These are phyloP conservation scores for Plotosus lineatus DNA, from an alignment of 2,113 vertebrate species.

Conservation along the genomic window DNA sequence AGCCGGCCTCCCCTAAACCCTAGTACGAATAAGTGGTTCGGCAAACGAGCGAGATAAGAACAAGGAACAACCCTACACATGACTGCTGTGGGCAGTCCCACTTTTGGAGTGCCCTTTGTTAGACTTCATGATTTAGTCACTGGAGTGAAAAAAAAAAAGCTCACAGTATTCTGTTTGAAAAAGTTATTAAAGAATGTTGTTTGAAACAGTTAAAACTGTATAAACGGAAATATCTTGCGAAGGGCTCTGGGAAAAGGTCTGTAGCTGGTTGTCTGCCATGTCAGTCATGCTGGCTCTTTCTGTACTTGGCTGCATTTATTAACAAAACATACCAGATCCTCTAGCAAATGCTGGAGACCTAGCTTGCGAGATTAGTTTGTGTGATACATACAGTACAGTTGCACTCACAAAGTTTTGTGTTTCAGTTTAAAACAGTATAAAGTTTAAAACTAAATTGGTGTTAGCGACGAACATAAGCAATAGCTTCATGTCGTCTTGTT, in stretches of 20 bases:
- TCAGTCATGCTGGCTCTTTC: background rate
- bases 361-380: background rate
- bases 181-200: constrained; percentile 1
- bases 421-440: constrained; percentile 15
- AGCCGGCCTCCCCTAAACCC: too few species aligned
- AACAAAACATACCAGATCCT: constrained; percentile 27
- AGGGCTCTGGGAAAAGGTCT: constrained; percentile 9
- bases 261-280: constrained; percentile 1
- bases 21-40: too few species aligned
- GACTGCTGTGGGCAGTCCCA: background rate
- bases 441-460: constrained; percentile 28
- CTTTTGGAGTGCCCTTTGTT: background rate
- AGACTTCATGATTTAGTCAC: background rate
- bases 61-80: background rate
- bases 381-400: background rate
- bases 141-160: background rate
- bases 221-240: background rate
- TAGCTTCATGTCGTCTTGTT: constrained; percentile 1
- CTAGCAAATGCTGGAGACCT: background rate
- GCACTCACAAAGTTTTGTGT: background rate
- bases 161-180: background rate
- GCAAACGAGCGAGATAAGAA: too few species aligned
- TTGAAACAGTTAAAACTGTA: background rate
- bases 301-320: constrained; percentile 9
- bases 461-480: constrained; percentile 27